Base-by-base conservation (phyloP, 2,113 vertebrate genomes). In the Lophotis ruficrista region DNA sequence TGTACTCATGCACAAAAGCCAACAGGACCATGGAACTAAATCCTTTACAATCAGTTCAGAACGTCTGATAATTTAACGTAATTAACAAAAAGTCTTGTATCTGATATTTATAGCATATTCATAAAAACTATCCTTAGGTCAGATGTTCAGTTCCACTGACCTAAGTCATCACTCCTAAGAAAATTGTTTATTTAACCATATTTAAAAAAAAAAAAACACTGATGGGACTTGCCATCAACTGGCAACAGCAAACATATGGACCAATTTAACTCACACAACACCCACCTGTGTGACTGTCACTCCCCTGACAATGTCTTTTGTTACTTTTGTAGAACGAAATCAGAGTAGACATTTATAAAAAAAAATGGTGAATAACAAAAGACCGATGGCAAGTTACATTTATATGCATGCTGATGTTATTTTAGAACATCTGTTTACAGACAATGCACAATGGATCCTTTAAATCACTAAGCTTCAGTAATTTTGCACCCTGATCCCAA, bases 381-480 rank as follows among this genome's bases (percentile, higher is more conserved):
- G 61, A 76, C 4, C 3, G 11, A 38, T 33, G 66, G 24, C 25
- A 78, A 79, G 24, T 89, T 77, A 37, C 45, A 89, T 89, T 82
- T 54, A 33, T 43, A 94, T 90, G 51, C 61, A 71, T 4, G 21
- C 10, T 89, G 83, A 92, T 70, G 90, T 72, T 90, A 91, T 80
- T 95, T 88, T 65, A 79, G 69, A 96, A 90, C 93, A 96, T 83
- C 66, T 92, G 58, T 58, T 58, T 72, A 70, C 4, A 12, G 38
- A 96, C 87, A 88, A 96, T 58, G 27, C 31, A 96, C 87, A 96
- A 93, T 71, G 51, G 81, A 77, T 80, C 35, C 25, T 85, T 93
- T 88, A 88, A 92, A 87, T 56, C 6, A 51, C 31, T 0, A 1
- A 83, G 25, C 23, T 81, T 37, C 30, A 54, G 51, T 30, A 70